These are phyloP conservation scores for Stenopsyche tienmushanensis DNA, from an alignment of 1,140 invertebrate species.

Conservation along the genomic window DNA sequence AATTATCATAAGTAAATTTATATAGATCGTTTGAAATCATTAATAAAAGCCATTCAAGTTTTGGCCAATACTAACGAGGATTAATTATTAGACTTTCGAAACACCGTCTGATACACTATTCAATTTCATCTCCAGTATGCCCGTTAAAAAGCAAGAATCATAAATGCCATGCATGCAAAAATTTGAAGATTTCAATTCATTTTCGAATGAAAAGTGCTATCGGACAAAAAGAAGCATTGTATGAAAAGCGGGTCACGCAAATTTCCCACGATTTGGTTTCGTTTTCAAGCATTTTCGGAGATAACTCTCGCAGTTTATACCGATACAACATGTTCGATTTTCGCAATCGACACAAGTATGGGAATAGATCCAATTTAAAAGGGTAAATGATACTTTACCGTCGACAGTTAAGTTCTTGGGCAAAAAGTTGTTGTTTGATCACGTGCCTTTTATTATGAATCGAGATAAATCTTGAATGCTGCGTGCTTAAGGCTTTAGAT, in stretches of 20 bases:
- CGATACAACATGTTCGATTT: constrained; percentile 1
- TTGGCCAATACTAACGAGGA: background rate
- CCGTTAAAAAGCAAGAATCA: background rate
- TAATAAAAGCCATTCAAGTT: too few relatives aligned
- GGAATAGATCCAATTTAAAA: constrained; percentile 21
- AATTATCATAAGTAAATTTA: too few relatives aligned
- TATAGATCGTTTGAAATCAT: too few relatives aligned
- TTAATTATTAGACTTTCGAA: background rate
- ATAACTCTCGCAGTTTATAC: background rate
- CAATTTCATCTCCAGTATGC: background rate
- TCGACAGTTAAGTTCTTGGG: background rate
- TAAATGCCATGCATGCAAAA: background rate
- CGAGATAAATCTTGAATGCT: background rate
- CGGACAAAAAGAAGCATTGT: constrained; percentile 15
- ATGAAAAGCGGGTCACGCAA: constrained; percentile 6
- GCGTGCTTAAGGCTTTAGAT: background rate
- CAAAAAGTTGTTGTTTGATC: background rate
- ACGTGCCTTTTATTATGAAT: background rate
- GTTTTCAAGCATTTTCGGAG: constrained; percentile 22
- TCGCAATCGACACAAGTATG: constrained; percentile 8
- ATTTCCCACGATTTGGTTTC: constrained; percentile 29
- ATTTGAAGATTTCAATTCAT: background rate
- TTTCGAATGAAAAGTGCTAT: background rate
- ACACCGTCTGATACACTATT: background rate
- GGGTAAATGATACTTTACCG: background rate